phyloP scores from a whole-genome alignment of 2,113 vertebrate genomes.

The Hemiscyllium ocellatum region DNA sequence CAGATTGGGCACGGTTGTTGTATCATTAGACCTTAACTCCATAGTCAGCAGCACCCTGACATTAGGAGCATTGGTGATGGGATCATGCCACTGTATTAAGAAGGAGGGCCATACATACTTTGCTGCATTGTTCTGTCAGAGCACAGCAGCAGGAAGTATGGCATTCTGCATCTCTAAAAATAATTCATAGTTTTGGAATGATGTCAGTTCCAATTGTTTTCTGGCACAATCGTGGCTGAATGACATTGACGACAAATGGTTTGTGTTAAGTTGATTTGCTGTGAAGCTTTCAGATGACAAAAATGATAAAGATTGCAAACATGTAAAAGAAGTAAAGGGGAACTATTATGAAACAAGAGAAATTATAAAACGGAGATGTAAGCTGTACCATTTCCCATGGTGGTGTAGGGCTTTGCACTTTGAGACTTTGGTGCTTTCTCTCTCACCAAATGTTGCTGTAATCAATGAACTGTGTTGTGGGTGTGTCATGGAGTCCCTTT shows the following conservation, averaged over 20 bases:
- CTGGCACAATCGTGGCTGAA: background rate
- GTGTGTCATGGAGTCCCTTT: conserved; percentile 40
- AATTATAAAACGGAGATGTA: background rate
- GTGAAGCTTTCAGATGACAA: background rate
- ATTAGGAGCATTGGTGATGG: background rate
- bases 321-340: background rate
- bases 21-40: background rate
- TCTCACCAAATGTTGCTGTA: background rate
- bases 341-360: background rate
- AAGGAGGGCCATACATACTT: background rate
- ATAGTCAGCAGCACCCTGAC: background rate
- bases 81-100: background rate
- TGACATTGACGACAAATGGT: background rate
- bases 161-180: background rate
- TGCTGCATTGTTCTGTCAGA: background rate
- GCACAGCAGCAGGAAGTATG: background rate
- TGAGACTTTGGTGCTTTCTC: background rate
- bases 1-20: background rate
- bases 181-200: background rate
- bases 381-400: background rate
- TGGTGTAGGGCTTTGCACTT: background rate
- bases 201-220: background rate
- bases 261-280: no score
- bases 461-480: background rate
- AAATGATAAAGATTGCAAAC: background rate